Evolutionary conservation across 2,113 vertebrate genomes (phyloP).

Genomic region (Telmatochromis sp.): DNA sequence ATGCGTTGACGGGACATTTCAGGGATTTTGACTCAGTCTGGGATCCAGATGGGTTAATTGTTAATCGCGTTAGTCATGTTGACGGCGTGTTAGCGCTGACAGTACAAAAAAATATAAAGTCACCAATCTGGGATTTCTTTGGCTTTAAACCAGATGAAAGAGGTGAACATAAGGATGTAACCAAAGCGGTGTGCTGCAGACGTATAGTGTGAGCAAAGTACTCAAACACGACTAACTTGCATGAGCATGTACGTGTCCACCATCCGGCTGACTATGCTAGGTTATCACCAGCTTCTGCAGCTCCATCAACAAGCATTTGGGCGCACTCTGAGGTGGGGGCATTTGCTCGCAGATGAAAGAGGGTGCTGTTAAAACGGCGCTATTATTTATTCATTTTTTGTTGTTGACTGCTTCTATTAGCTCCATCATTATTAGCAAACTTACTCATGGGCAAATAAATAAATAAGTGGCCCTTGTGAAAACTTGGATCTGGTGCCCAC

Average conservation of each 20-base stretch:
- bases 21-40: neutral
- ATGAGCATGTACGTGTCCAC: neutral
- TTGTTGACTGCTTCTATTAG: accelerated
- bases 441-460: too few relatives aligned
- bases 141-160: neutral
- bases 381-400: neutral
- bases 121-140: neutral
- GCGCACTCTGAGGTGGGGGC: accelerated
- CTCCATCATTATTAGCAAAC: too few relatives aligned
- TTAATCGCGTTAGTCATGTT: accelerated
- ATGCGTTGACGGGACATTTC: neutral
- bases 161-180: accelerated
- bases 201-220: accelerated
- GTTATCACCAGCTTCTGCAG: accelerated
- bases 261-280: neutral
- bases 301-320: neutral
- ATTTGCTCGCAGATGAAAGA: neutral
- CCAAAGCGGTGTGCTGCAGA: accelerated
- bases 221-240: neutral
- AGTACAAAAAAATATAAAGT: neutral
- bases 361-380: accelerated
- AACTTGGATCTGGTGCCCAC: too few relatives aligned
- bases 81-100: accelerated
- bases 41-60: accelerated
- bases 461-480: too few relatives aligned